phyloP scores from a whole-genome alignment of 2,888 invertebrate genomes.

The Temnothorax ravouxi region DNA sequence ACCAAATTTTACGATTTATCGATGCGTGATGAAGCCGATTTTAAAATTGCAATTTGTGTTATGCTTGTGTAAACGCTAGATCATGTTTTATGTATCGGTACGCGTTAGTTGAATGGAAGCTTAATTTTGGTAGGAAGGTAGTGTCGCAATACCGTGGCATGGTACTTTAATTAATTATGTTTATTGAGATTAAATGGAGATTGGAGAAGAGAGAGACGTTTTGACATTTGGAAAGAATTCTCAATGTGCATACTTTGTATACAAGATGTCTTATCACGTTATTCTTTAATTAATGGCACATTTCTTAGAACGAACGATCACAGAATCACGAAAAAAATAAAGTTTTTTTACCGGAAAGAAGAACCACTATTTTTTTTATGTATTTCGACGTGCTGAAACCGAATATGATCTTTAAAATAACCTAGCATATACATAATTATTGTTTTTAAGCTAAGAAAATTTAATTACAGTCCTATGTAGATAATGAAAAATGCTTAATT shows the following conservation, averaged over 20 bases:
- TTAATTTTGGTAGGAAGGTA: constrained; percentile 66
- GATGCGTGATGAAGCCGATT: neutral
- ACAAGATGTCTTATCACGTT: neutral
- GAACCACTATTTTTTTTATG: too few species aligned
- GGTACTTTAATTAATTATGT: constrained; percentile 69
- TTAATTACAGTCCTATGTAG: too few species aligned
- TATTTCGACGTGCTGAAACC: too few species aligned
- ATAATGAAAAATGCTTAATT: too few species aligned
- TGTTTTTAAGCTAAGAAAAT: too few species aligned
- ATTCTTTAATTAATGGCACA: constrained; percentile 1
- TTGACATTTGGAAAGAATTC: constrained; percentile 68
- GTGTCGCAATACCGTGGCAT: constrained; percentile 83
- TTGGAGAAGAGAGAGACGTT: constrained; percentile 46
- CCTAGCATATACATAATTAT: too few species aligned
- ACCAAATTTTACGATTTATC: constrained; percentile 20
- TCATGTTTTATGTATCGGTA: constrained; percentile 4
- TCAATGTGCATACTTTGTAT: neutral
- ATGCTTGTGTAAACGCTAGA: constrained; percentile 34
- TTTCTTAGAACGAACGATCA: neutral
- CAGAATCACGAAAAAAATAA: too few species aligned
- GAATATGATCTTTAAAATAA: too few species aligned
- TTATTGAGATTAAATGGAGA: constrained; percentile 54
- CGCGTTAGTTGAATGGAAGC: constrained; percentile 62
- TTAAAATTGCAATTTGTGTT: constrained; percentile 34
- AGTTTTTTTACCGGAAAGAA: too few species aligned